A percentile compares a stretch with the other conserved stretches of the same genome.
Conservation (phyloP, 2,797 vertebrate species). For the Phoeniculus purpureus region DNA sequence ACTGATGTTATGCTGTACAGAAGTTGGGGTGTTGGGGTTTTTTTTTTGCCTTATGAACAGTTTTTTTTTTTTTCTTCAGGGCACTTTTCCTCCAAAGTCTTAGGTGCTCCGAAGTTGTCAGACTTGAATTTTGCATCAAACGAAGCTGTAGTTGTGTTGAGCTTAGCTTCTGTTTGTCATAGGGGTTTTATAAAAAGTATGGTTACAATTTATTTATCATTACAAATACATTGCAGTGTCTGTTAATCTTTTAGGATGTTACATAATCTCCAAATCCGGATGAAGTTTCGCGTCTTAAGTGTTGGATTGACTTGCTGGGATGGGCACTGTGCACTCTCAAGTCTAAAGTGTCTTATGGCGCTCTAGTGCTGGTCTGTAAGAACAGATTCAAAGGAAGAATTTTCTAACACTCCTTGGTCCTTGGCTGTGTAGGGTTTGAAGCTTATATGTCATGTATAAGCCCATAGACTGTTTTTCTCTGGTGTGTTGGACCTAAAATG, state of each 20-base stretch:
- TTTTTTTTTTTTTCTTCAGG: background rate
- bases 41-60: background rate
- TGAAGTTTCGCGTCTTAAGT: background rate
- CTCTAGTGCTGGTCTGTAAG: background rate
- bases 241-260: background rate
- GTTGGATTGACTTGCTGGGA: background rate
- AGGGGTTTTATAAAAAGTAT: background rate
- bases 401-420: background rate
- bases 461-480: background rate
- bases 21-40: background rate
- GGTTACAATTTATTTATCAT: background rate
- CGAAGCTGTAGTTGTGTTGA: background rate
- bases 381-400: background rate
- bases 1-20: background rate
- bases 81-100: background rate
- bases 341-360: background rate
- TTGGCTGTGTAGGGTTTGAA: background rate
- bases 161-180: background rate
- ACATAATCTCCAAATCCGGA: fast-evolving
- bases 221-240: background rate
- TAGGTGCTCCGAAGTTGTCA: background rate
- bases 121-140: background rate
- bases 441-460: background rate
- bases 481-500: background rate
- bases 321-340: background rate